Base-by-base conservation (phyloP, 2,113 vertebrate genomes). In the Alligator sinensis region DNA sequence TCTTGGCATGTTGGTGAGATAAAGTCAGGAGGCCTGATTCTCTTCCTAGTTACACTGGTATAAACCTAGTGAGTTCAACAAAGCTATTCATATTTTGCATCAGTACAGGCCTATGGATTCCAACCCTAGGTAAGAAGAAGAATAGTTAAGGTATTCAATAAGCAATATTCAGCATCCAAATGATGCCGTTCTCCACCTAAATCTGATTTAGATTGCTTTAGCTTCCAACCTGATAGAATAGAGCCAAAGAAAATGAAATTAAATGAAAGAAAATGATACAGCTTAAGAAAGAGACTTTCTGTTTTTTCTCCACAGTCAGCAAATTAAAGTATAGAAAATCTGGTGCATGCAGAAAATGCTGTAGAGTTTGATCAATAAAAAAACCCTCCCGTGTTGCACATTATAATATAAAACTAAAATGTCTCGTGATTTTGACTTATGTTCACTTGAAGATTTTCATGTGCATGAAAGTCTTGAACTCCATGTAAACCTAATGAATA, bases 221-320 rank as follows among this genome's bases (percentile, higher is more conserved):
- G 79, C 88, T 94, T 86, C 81, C 86, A 92, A 72, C 54, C 75
- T 87, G 55, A 79, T 78, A 83, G 77, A 57, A 57, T 76, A 94
- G 87, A 93, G 77, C 63, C 63, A 19, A 78, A 30, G 92, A 92
- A 95, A 96, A 85, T 30, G 63, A 87, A 84, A 38, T 90, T 96
- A 47, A 47, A 47, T 47, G 47, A 47, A 47, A 9, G 47, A 9
- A 47, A 47, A 47, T 47, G 47, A 47, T 47, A 47, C 47, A 47
- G 47, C 47, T 47, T 47, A 47, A 9, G 47, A 38, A 19, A 80
- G 68, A 83, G 55, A 87, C 90, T 90, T 92, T 66, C 61, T 80
- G 30, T 27, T 14, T 87, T 57, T 54, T 74, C 34, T 47, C 68
- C 91, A 19, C 8, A 86, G 64, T 84, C 87, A 75, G 75, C 77